These are phyloP conservation scores for Argyresthia albistria DNA, from an alignment of 2,888 invertebrate genomes.

Conservation along the genomic window DNA sequence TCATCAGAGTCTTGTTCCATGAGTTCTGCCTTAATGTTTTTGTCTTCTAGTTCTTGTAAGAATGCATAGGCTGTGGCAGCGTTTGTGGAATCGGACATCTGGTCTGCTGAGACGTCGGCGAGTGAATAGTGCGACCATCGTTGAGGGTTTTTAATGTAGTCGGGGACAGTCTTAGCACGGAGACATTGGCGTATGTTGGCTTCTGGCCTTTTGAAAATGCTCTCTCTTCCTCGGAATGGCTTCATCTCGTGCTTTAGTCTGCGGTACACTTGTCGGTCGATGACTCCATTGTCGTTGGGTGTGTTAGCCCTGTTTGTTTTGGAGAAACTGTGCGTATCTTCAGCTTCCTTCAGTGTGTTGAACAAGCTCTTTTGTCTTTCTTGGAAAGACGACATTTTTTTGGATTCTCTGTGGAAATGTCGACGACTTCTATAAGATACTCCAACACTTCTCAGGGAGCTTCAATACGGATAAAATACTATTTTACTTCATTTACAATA, in stretches of 20 bases:
- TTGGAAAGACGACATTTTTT: constrained; percentile 56
- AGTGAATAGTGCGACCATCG: constrained; percentile 88
- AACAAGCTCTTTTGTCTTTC: constrained; percentile 80
- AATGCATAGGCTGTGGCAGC: constrained; percentile 85
- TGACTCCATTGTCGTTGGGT: constrained; percentile 36
- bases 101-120: constrained; percentile 80
- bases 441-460: no score
- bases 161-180: constrained; percentile 47
- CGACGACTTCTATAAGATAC: no score
- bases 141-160: constrained; percentile 80
- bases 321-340: constrained; percentile 62
- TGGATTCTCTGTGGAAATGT: no score
- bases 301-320: constrained; percentile 38
- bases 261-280: constrained; percentile 41
- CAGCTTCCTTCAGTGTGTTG: constrained; percentile 76
- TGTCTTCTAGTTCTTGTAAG: constrained; percentile 77
- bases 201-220: constrained; percentile 84
- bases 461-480: no score
- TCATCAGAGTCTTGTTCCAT: constrained; percentile 31
- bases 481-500: no score
- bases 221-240: constrained; percentile 79
- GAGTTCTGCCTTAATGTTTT: constrained; percentile 27
- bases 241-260: constrained; percentile 68
- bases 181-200: constrained; percentile 74
- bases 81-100: constrained; percentile 86